phyloP scores from a whole-genome alignment of 1,140 invertebrate species.

The Ceratosolen fusciceps region DNA sequence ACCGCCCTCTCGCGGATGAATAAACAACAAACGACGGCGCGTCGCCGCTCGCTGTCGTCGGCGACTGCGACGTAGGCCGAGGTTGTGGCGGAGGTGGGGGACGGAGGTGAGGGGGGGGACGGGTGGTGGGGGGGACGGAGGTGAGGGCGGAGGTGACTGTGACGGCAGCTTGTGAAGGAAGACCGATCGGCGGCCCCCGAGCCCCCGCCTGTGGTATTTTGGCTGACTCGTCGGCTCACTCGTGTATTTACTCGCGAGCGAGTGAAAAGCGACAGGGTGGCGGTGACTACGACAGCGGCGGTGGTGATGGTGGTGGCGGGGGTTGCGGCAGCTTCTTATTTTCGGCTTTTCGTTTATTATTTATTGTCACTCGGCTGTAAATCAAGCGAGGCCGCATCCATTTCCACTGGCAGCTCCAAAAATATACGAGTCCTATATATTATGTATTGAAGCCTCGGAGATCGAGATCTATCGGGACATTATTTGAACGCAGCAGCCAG shows the following conservation, averaged over 20 bases:
- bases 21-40: neutral
- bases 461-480: too few relatives aligned
- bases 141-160: too few relatives aligned
- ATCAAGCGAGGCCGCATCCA: neutral
- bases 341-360: slow-evolving; percentile 28
- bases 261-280: neutral
- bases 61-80: too few relatives aligned
- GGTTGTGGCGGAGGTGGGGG: too few relatives aligned
- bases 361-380: neutral
- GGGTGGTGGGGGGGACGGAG: too few relatives aligned
- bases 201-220: slow-evolving; percentile 28
- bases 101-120: too few relatives aligned
- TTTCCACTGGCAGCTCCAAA: neutral
- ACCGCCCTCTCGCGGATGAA: neutral
- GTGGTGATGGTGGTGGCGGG: neutral
- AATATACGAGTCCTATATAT: too few relatives aligned
- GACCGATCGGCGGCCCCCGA: neutral
- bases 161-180: neutral
- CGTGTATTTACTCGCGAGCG: slow-evolving; percentile 22
- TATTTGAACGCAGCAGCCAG: too few relatives aligned
- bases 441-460: too few relatives aligned
- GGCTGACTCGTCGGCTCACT: neutral
- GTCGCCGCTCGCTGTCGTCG: neutral
- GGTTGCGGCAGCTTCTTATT: neutral
- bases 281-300: too few relatives aligned